phyloP scores from a whole-genome alignment of 2,113 vertebrate genomes.

The Delphinapterus leucas region DNA sequence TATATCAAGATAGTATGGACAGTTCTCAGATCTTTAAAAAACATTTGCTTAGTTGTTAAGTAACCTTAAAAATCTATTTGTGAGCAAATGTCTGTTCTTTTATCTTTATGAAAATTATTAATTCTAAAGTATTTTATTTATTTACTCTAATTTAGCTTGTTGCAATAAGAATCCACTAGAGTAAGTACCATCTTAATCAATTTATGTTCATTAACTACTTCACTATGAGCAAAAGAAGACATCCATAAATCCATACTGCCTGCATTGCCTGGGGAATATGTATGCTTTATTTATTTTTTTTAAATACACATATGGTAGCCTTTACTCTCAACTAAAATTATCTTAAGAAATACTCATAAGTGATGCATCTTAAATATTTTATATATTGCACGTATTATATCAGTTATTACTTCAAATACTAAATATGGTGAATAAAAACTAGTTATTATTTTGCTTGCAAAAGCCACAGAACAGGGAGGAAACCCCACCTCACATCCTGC shows the following conservation, averaged over 20 bases:
- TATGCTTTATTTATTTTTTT: background rate
- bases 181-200: slow-evolving; percentile 49
- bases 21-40: slow-evolving; percentile 79
- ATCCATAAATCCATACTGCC: slow-evolving; percentile 50
- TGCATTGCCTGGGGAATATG: background rate
- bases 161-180: slow-evolving; percentile 62
- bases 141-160: slow-evolving; percentile 77
- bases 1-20: slow-evolving; percentile 83
- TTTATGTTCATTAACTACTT: slow-evolving; percentile 75
- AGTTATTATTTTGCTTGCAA: background rate
- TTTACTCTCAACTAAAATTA: background rate
- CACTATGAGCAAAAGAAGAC: slow-evolving; percentile 42
- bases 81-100: slow-evolving; percentile 71
- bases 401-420: background rate
- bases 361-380: background rate
- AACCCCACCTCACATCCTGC: no score
- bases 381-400: no score
- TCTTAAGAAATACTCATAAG: background rate
- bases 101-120: slow-evolving; percentile 73
- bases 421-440: background rate
- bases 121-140: slow-evolving; percentile 70
- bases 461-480: no score
- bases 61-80: slow-evolving; percentile 73
- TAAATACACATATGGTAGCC: background rate
- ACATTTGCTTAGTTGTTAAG: slow-evolving; percentile 76